These are phyloP conservation scores for Ligdia adustata DNA, from an alignment of 2,888 invertebrate species.

Conservation along the genomic window DNA sequence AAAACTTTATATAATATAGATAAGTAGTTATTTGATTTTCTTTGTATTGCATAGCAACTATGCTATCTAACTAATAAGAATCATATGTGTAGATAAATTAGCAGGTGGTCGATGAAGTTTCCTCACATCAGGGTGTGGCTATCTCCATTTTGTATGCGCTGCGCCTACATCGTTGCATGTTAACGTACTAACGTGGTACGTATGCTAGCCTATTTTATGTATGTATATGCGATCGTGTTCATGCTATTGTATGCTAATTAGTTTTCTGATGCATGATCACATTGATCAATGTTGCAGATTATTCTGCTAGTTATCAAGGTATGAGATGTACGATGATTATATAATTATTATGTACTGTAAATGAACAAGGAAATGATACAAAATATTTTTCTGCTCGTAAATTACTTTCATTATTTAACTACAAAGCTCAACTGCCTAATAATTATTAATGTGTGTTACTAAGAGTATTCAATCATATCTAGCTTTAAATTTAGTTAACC, in stretches of 20 bases:
- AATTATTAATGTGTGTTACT: no score
- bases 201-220: conserved; percentile 8
- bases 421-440: no score
- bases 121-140: conserved; percentile 66
- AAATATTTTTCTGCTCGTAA: no score
- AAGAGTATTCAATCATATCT: no score
- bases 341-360: no score
- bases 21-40: no score
- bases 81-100: neutral
- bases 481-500: no score
- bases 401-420: no score
- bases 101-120: conserved; percentile 3
- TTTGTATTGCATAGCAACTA: no score
- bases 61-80: no score
- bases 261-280: conserved; percentile 55
- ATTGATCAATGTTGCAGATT: conserved; percentile 47
- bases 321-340: no score
- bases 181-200: conserved; percentile 43
- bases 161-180: conserved; percentile 65
- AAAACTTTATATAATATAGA: no score
- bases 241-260: conserved; percentile 71
- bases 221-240: conserved; percentile 52
- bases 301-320: conserved; percentile 35
- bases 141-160: conserved; percentile 72
- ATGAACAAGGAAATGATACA: conserved; percentile 15